These are phyloP conservation scores for Dendrolimus pini DNA, from an alignment of 2,888 invertebrate species.

Conservation along the genomic window DNA sequence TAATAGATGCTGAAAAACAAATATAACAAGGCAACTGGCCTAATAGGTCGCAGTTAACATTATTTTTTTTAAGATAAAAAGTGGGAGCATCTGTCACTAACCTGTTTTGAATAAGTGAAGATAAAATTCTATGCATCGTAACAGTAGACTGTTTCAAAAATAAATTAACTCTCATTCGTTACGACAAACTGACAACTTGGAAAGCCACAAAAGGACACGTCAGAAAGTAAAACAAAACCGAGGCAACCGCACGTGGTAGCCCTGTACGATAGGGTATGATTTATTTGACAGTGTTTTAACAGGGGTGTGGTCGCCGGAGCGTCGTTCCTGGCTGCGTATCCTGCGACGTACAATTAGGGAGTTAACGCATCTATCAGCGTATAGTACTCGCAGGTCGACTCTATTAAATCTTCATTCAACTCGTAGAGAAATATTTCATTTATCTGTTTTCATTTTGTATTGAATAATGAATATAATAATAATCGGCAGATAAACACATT, in stretches of 20 bases:
- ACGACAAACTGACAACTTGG: not conserved
- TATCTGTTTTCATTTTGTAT: too few relatives aligned
- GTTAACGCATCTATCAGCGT: not conserved
- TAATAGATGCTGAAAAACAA: too few relatives aligned
- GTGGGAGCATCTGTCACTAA: too few relatives aligned
- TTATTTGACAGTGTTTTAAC: conserved; percentile 16
- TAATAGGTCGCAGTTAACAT: too few relatives aligned
- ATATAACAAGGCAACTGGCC: too few relatives aligned
- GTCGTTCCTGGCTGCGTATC: not conserved
- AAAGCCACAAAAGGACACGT: not conserved
- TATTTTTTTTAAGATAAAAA: too few relatives aligned
- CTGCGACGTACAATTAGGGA: not conserved
- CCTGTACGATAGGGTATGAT: conserved; percentile 16
- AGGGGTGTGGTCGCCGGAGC: conserved; percentile 8
- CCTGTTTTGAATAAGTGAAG: too few relatives aligned
- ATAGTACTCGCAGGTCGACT: not conserved
- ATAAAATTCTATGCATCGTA: too few relatives aligned
- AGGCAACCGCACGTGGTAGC: conserved; percentile 4
- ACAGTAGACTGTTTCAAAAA: not conserved
- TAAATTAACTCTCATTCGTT: not conserved
- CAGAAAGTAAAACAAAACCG: not conserved
- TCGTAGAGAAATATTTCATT: too few relatives aligned
- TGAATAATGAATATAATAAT: too few relatives aligned
- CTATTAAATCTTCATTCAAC: not conserved
- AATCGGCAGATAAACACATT: too few relatives aligned